Conservation (phyloP, 2,888 invertebrate species). For the Petrolisthes cinctipes region DNA sequence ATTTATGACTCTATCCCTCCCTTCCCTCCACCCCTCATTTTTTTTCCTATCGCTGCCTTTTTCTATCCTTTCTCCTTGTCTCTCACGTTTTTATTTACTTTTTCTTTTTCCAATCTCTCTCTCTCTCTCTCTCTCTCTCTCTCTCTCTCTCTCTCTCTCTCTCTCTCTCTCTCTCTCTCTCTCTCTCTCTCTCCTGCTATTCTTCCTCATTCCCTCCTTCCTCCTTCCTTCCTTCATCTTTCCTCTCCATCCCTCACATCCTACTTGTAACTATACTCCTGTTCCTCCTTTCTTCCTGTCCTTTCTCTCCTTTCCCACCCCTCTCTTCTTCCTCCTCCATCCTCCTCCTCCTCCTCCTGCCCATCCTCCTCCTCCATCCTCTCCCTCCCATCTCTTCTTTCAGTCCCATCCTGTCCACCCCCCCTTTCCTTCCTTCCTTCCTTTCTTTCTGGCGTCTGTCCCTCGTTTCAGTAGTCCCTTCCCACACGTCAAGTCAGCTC, state of each 20-base stretch:
- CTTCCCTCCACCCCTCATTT: neutral
- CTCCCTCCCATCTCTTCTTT: neutral
- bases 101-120: neutral
- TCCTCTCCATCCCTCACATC: neutral
- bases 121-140: no score
- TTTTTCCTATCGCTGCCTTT: no score
- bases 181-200: conserved; percentile 24
- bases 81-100: neutral
- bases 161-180: neutral
- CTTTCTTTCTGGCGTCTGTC: neutral
- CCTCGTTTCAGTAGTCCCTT: neutral
- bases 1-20: neutral
- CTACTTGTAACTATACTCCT: no score
- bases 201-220: no score
- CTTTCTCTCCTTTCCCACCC: neutral
- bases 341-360: neutral
- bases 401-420: neutral
- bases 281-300: no score
- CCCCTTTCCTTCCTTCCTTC: neutral
- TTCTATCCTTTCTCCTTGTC: neutral
- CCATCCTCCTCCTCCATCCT: neutral
- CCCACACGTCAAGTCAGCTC: neutral
- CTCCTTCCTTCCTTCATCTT: no score
- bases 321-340: neutral
- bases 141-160: no score